Conservation (phyloP, 2,113 vertebrate genomes). For the Pteronura brasiliensis region DNA sequence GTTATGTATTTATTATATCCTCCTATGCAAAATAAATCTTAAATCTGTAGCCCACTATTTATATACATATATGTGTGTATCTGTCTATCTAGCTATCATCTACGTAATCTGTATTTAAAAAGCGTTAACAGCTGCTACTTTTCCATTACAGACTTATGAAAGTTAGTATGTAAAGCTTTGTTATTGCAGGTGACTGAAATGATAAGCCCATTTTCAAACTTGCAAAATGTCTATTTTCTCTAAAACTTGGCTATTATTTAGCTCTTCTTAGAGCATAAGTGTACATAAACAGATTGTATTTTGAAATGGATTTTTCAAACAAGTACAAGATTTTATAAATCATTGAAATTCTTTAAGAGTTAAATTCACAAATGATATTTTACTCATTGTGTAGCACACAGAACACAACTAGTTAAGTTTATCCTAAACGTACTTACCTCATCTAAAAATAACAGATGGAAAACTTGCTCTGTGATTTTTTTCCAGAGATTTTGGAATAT, state of each 20-base stretch:
- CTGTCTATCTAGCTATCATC: too few relatives aligned
- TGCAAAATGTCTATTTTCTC: not conserved
- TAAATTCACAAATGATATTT: not conserved
- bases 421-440: not conserved
- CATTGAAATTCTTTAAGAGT: not conserved
- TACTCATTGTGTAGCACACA: not conserved
- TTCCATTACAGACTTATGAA: not conserved
- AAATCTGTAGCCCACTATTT: not conserved
- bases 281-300: not conserved
- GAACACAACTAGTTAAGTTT: not conserved
- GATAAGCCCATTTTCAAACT: not conserved
- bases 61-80: not conserved
- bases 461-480: not conserved
- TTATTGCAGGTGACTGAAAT: not conserved
- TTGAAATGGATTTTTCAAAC: not conserved
- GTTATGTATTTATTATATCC: slow-evolving; percentile 27
- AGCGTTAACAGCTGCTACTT: not conserved
- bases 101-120: not conserved
- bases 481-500: slow-evolving; percentile 30
- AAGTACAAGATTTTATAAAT: not conserved
- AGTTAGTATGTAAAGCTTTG: not conserved
- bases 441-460: slow-evolving; percentile 37
- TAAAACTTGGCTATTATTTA: not conserved
- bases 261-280: not conserved
- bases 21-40: slow-evolving; percentile 28